phyloP scores from a whole-genome alignment of 2,888 invertebrate species.

The Rhagonycha fulva region DNA sequence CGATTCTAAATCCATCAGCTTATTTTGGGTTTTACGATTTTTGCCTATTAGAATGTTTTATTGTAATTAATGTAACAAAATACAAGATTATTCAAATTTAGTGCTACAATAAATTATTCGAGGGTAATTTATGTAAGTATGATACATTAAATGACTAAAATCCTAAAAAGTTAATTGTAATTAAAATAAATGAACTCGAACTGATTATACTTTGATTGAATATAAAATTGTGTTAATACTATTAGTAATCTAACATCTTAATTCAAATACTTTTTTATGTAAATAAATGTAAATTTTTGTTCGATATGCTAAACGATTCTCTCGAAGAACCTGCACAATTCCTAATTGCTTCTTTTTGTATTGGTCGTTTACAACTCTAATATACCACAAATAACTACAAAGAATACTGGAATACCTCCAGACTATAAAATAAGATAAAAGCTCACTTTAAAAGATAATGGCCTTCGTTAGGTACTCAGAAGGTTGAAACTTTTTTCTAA shows the following conservation, averaged over 20 bases:
- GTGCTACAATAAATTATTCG: background rate
- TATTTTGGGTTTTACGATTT: background rate
- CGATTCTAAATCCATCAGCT: background rate
- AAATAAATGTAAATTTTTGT: slow-evolving; percentile 51
- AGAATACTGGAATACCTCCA: background rate
- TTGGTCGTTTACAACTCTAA: slow-evolving; percentile 22
- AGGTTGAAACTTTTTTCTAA: slow-evolving; percentile 18
- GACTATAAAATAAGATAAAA: background rate
- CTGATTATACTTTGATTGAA: slow-evolving; percentile 39
- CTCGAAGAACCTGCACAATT: slow-evolving; percentile 45
- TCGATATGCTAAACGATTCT: slow-evolving; percentile 47
- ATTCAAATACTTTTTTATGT: slow-evolving; percentile 46
- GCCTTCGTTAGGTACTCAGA: slow-evolving; percentile 17
- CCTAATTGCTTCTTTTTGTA: slow-evolving; percentile 43
- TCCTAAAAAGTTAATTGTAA: slow-evolving; percentile 30
- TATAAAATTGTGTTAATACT: slow-evolving; percentile 44
- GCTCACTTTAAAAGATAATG: background rate
- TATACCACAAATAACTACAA: background rate
- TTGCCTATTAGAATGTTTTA: background rate
- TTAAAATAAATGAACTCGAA: slow-evolving; percentile 29
- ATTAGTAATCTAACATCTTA: slow-evolving; percentile 41
- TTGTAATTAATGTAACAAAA: background rate
- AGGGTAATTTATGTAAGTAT: slow-evolving; percentile 18
- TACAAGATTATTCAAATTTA: background rate
- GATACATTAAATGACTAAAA: slow-evolving; percentile 24